phyloP scores from a whole-genome alignment of 30 jellyfish, hydroid and myxozoan species.

The Aurelia aurita region DNA sequence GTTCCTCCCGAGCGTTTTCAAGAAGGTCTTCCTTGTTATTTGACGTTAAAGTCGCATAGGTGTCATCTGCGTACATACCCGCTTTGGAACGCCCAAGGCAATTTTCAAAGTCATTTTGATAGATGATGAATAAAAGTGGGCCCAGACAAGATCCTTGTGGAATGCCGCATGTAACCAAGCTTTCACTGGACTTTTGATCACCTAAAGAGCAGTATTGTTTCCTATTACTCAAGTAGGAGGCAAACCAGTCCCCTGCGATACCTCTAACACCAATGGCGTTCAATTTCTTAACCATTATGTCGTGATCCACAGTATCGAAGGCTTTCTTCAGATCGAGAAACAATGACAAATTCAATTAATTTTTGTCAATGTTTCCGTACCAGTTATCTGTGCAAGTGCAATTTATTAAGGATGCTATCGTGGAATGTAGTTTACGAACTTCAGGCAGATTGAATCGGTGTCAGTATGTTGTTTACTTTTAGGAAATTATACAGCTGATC shows the following conservation, averaged over 20 bases:
- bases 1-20: constrained; percentile 8
- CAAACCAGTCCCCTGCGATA: not conserved
- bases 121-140: no score
- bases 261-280: constrained; percentile 1
- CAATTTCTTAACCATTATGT: not conserved
- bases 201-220: constrained; percentile 1
- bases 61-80: not conserved
- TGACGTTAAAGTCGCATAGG: not conserved
- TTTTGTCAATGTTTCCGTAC: no score
- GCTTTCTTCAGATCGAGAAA: no score
- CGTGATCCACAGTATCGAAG: not conserved
- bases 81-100: not conserved
- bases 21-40: not conserved
- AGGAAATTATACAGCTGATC: no score
- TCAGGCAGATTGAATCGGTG: no score
- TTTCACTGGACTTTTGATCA: not conserved
- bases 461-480: no score
- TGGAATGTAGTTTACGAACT: no score
- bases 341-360: no score
- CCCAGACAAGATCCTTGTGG: no score
- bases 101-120: not conserved
- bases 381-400: no score
- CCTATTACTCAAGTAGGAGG: constrained; percentile 5
- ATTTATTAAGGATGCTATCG: no score
- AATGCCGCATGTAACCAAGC: no score